phyloP scores from a whole-genome alignment of 2,113 vertebrate genomes.

The Xiphophorus maculatus region DNA sequence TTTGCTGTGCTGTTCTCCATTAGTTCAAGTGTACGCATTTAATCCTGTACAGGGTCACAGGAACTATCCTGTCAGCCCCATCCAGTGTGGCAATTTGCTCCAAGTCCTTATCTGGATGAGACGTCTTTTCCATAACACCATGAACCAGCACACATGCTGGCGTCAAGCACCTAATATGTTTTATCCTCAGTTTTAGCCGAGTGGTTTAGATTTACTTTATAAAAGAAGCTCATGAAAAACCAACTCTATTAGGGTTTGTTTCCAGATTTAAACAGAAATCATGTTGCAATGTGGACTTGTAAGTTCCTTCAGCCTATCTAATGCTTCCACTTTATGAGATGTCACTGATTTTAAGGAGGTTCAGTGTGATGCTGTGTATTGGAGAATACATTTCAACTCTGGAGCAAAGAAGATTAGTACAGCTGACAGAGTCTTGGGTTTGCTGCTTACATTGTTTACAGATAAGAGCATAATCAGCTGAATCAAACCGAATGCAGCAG shows the following conservation, averaged over 20 bases:
- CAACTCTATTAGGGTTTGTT: conserved; percentile 13
- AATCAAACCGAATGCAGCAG: conserved; percentile 50
- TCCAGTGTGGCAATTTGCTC: neutral
- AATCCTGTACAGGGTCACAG: conserved; percentile 1
- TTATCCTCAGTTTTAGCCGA: conserved; percentile 11
- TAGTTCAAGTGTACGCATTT: neutral
- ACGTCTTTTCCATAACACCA: neutral
- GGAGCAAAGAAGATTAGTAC: conserved; percentile 52
- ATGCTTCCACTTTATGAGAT: conserved; percentile 24
- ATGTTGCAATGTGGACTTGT: neutral
- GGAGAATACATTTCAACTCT: conserved; percentile 26
- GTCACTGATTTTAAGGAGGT: conserved; percentile 19
- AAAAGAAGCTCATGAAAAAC: conserved; percentile 20
- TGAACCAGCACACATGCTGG: conserved; percentile 2
- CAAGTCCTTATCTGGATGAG: neutral
- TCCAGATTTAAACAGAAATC: conserved; percentile 7
- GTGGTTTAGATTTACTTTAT: conserved; percentile 11
- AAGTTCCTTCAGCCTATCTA: conserved; percentile 10
- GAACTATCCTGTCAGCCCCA: neutral
- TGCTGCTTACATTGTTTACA: conserved; percentile 27
- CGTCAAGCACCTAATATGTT: neutral
- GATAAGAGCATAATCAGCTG: conserved; percentile 35
- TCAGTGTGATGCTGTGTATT: conserved; percentile 1
- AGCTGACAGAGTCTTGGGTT: conserved; percentile 27
- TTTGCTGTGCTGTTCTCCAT: neutral